phyloP scores from a whole-genome alignment of 2,888 invertebrate genomes.

The Gryllus longicercus region DNA sequence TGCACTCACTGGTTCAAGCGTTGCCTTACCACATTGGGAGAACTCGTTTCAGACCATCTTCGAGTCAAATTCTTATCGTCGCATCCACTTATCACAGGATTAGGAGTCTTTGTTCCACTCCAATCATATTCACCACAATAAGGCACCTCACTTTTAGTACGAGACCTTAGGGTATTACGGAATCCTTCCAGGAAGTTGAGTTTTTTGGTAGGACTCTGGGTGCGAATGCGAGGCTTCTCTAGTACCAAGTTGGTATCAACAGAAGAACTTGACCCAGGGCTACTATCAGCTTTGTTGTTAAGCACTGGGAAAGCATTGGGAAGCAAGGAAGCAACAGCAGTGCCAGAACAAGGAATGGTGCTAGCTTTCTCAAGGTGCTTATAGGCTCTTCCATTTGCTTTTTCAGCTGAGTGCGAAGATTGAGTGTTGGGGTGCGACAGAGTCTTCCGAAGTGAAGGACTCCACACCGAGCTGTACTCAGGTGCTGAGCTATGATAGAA shows the following conservation, averaged over 20 bases:
- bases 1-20: not conserved
- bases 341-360: constrained; percentile 28
- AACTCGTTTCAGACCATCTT: constrained; percentile 50
- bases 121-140: constrained; percentile 31
- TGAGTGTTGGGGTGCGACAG: constrained; percentile 48
- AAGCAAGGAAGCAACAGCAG: constrained; percentile 25
- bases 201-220: constrained; percentile 46
- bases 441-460: constrained; percentile 52
- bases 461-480: constrained; percentile 43
- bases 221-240: constrained; percentile 45
- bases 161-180: constrained; percentile 56
- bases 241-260: not conserved
- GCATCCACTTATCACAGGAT: constrained; percentile 21
- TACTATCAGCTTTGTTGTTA: not conserved
- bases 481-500: constrained; percentile 36
- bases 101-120: constrained; percentile 23
- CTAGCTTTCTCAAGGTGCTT: constrained; percentile 30
- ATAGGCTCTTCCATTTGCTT: constrained; percentile 27
- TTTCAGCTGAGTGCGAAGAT: constrained; percentile 33
- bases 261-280: constrained; percentile 6
- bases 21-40: constrained; percentile 34
- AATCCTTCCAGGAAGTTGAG: constrained; percentile 59
- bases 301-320: constrained; percentile 21
- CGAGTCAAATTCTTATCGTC: constrained; percentile 44
- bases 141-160: constrained; percentile 51